Base-by-base conservation (phyloP, 2,888 invertebrate genomes). In the Drosophila infuscata region DNA sequence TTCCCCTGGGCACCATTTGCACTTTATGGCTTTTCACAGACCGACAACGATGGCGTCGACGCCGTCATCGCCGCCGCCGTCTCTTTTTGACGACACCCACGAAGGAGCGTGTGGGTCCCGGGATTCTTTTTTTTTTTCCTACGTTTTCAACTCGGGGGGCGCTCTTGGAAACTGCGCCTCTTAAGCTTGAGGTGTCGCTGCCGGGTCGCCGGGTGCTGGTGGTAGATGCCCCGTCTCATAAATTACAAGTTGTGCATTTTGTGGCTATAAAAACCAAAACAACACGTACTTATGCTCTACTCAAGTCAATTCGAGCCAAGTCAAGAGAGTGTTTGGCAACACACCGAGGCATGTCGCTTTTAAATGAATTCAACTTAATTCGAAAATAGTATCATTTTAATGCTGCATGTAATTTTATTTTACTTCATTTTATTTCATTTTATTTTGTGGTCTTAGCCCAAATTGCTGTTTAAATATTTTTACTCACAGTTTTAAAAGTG, bases 1-100 rank as follows among this genome's bases (percentile, higher is more conserved):
- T 86, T 90, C 91, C 87, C 90, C 54, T 66, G 88, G 76, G 91
- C 79, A 81, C 83, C 83, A 88, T 91, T 91, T 90, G 86, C 85
- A 83, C 83, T 91, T 91, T 91, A 91, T 89, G 83, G 88, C 79
- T 83, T 79, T 77, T 76, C 79, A 78, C 86, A 85, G 81, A 63
- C 69, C 52, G 53, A 35, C 62, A 58, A 17, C 71, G 61, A 57
- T n/a, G 52, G 30, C 36, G 36, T 32, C 15, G 56, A 15, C 57
- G 20, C 6, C 25, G 25, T 15, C 46, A n/a, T 2, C 25, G 48
- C 3, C 20, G 20, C 5, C 25, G 9, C 30, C 30, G 9, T 30
- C 51, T 9, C n/a, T 17, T 32, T 43, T 43, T 43, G 57, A 57
- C 41, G 57, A 43, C 57, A 57, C 43, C 30, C 57, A 43, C 57